A percentile compares a stretch with the other conserved stretches of the same genome.
Evolutionary conservation across 2,888 invertebrate genomes (phyloP).

Genomic region (Catocala sponsa): DNA sequence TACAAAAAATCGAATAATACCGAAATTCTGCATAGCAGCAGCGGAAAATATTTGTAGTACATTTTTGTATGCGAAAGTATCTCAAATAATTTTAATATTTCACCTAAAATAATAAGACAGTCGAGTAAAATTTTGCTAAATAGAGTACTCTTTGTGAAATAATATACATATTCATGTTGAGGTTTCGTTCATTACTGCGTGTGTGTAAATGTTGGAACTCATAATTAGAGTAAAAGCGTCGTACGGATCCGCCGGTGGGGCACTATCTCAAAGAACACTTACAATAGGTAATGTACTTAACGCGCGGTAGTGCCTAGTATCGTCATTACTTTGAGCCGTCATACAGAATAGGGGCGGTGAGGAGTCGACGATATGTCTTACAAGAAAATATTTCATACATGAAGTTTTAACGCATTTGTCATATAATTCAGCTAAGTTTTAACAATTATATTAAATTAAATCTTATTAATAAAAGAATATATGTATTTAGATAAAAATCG

Average conservation of each 20-base stretch:
- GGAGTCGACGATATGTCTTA: slow-evolving; percentile 52
- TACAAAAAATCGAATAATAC: too few relatives aligned
- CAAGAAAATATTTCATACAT: background rate
- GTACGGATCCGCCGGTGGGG: slow-evolving; percentile 60
- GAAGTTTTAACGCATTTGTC: too few relatives aligned
- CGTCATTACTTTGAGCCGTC: slow-evolving; percentile 81
- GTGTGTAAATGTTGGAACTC: slow-evolving; percentile 64
- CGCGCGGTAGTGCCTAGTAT: slow-evolving; percentile 76
- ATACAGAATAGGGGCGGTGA: slow-evolving; percentile 57
- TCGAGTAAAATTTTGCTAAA: slow-evolving; percentile 25
- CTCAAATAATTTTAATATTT: slow-evolving; percentile 1
- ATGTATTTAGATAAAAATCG: too few relatives aligned
- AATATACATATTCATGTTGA: slow-evolving; percentile 40
- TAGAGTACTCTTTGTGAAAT: slow-evolving; percentile 44
- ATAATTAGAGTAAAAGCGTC: slow-evolving; percentile 84
- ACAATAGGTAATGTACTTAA: slow-evolving; percentile 87
- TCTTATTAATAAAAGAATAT: too few relatives aligned
- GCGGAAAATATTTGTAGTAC: too few relatives aligned
- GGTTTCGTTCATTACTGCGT: slow-evolving; percentile 49
- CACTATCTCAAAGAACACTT: slow-evolving; percentile 82
- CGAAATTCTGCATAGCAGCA: background rate
- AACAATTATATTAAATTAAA: too few relatives aligned
- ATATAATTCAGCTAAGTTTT: too few relatives aligned
- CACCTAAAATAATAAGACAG: slow-evolving; percentile 6
- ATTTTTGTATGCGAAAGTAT: background rate